Percentiles rank a stretch among this genome's conserved stretches.
phyloP scores from a whole-genome alignment of 1,140 invertebrate genomes.

The Conus ventricosus region DNA sequence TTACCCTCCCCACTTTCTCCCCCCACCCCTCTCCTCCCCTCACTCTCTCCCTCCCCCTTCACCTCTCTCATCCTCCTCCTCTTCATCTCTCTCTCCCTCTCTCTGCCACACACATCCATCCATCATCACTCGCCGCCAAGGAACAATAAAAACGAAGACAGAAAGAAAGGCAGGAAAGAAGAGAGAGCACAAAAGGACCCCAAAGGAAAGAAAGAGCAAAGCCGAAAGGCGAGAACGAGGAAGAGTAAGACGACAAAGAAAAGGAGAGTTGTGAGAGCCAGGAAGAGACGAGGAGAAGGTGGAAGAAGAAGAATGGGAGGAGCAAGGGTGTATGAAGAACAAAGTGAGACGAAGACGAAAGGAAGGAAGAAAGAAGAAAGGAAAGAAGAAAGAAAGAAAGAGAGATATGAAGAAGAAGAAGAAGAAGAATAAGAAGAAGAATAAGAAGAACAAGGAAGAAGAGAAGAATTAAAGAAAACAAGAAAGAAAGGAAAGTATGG shows the following conservation, averaged over 20 bases:
- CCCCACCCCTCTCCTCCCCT: too few species aligned
- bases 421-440: neutral
- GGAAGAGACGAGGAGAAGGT: neutral
- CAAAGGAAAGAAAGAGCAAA: too few species aligned
- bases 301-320: neutral
- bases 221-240: too few species aligned
- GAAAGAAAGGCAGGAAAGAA: neutral
- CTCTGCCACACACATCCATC: too few species aligned
- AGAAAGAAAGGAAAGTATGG: neutral
- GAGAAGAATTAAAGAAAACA: neutral
- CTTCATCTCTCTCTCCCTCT: too few species aligned
- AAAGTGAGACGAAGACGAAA: neutral
- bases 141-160: neutral
- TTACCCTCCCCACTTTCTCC: too few species aligned
- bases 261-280: neutral
- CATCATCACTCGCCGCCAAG: too few species aligned
- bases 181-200: neutral
- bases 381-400: neutral
- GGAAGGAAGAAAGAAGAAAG: neutral
- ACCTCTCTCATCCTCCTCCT: too few species aligned
- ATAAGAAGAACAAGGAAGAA: neutral
- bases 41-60: too few species aligned
- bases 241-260: neutral
- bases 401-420: too few species aligned
- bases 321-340: neutral